Conservation (phyloP, 2,797 vertebrate genomes). For the Xenopus petersii region DNA sequence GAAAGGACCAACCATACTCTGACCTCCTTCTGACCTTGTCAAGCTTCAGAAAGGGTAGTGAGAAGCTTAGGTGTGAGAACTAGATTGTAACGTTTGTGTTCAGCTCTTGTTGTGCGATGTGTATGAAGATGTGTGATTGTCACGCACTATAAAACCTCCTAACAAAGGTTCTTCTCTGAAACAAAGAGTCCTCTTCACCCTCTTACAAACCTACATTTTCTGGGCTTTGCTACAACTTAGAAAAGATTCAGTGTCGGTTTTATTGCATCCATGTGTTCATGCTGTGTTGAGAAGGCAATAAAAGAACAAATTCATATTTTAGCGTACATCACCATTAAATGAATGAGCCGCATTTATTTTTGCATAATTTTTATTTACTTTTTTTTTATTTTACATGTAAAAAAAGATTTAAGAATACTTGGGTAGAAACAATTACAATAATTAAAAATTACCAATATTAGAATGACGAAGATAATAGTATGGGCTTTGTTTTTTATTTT, state of each 20-base stretch:
- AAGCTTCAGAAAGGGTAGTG: neutral
- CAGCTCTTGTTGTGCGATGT: neutral
- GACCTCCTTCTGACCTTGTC: slow-evolving; percentile 19
- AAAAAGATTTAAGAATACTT: no score
- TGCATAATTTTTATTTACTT: no score
- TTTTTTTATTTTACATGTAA: no score
- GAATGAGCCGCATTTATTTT: no score
- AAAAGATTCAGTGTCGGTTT: neutral
- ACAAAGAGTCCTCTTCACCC: slow-evolving; percentile 12
- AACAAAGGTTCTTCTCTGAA: slow-evolving; percentile 8
- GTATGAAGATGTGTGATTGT: slow-evolving; percentile 6
- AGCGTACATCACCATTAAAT: neutral
- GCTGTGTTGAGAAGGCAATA: neutral
- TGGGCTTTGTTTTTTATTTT: no score
- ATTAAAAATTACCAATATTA: no score
- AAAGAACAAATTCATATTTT: neutral
- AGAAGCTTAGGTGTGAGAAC: slow-evolving; percentile 20
- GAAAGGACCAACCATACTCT: neutral
- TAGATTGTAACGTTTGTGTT: slow-evolving; percentile 20
- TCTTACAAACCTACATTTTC: neutral
- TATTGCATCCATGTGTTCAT: neutral
- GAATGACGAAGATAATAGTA: no score
- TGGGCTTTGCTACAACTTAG: neutral
- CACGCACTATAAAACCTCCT: slow-evolving; percentile 15
- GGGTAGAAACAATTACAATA: no score